Evolutionary conservation across 23 tunicate genomes (phyloP).

Genomic region (Aplidium turbinatum): DNA sequence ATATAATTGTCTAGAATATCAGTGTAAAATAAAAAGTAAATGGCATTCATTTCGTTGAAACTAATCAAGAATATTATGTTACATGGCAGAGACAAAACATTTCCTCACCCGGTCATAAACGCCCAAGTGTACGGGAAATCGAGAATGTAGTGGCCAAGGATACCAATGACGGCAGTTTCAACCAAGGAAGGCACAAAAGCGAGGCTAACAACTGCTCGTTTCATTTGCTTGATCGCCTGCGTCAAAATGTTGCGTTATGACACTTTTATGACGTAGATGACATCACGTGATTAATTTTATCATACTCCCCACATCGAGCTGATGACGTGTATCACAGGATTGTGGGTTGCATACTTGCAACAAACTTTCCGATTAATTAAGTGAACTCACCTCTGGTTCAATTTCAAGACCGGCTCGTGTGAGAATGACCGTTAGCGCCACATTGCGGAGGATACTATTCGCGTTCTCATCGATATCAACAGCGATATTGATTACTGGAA

Average conservation of each 20-base stretch:
- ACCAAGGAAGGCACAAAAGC: slow-evolving; percentile 75
- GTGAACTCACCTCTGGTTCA: slow-evolving; percentile 78
- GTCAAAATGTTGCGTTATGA: too few species aligned
- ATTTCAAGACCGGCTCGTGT: slow-evolving; percentile 88
- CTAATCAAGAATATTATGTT: too few species aligned
- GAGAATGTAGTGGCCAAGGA: slow-evolving; percentile 48
- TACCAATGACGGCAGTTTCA: slow-evolving; percentile 53
- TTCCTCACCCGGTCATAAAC: slow-evolving; percentile 87
- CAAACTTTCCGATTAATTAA: too few species aligned
- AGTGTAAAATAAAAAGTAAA: too few species aligned
- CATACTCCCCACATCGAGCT: too few species aligned
- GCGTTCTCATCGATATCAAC: slow-evolving; percentile 30
- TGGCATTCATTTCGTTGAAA: too few species aligned
- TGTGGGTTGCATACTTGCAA: too few species aligned
- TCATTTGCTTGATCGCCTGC: slow-evolving; percentile 79
- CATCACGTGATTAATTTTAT: too few species aligned
- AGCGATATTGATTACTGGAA: slow-evolving; percentile 75
- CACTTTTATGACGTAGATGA: too few species aligned
- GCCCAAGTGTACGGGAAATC: slow-evolving; percentile 70
- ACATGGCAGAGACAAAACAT: too few species aligned
- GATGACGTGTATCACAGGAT: too few species aligned
- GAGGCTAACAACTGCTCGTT: slow-evolving; percentile 81
- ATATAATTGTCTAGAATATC: too few species aligned
- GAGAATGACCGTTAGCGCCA: slow-evolving; percentile 68
- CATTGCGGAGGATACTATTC: slow-evolving; percentile 45